phyloP scores from a whole-genome alignment of 2,888 invertebrate genomes.

The Drosophila colorata region DNA sequence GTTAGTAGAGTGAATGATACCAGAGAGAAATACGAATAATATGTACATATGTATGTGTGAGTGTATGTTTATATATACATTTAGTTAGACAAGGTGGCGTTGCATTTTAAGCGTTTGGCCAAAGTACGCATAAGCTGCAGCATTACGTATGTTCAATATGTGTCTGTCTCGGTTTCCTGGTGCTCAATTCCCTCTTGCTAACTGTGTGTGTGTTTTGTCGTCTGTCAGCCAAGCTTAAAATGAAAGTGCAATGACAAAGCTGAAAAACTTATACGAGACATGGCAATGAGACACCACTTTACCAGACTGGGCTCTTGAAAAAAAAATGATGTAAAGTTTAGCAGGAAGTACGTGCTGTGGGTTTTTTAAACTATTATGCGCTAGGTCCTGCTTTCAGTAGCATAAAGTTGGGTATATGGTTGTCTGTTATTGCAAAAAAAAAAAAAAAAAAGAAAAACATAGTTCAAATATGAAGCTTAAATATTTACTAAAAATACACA shows the following conservation, averaged over 20 bases:
- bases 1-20: constrained; percentile 66
- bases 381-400: background rate
- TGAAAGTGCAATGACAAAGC: constrained; percentile 81
- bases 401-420: background rate
- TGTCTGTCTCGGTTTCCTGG: constrained; percentile 32
- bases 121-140: constrained; percentile 76
- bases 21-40: constrained; percentile 35
- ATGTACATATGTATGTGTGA: background rate
- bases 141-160: constrained; percentile 60
- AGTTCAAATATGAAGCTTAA: too few relatives aligned
- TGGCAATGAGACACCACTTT: constrained; percentile 45
- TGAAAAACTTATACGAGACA: constrained; percentile 61
- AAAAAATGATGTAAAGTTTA: constrained; percentile 52
- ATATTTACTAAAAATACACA: too few relatives aligned
- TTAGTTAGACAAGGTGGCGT: constrained; percentile 30
- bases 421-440: background rate
- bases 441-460: background rate
- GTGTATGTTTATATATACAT: background rate
- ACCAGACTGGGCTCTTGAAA: constrained; percentile 7
- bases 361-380: constrained; percentile 28
- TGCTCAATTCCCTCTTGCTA: constrained; percentile 1
- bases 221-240: constrained; percentile 57
- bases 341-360: constrained; percentile 63
- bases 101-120: constrained; percentile 59
- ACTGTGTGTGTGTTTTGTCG: constrained; percentile 6